Evolutionary conservation across 1,140 invertebrate genomes (phyloP), one percentile per base, ranked within the genome.

Genomic region (Musca vetustissima): DNA sequence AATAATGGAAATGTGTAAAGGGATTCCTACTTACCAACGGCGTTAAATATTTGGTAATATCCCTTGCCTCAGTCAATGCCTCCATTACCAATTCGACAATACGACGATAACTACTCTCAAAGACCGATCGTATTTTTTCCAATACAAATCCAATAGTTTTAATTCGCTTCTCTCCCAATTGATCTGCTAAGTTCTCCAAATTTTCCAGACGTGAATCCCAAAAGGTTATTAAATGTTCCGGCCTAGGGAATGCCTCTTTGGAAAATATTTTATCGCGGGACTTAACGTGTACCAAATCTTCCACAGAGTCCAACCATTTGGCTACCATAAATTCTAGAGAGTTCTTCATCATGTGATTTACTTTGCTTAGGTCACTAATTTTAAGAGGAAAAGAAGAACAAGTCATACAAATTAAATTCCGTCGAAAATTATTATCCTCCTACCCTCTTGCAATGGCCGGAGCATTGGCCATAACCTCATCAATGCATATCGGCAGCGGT

Each of bases 131-230:
- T 1, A 89, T 89, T 67, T 87, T 83, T 77, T 94, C 90, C 4
- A 95, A 78, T 49, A 94, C 88, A 64, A 88, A 85, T 1, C 89
- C 90, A 87, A 96, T 93, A 72, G 90, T 91, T 74, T 91, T 90
- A 0, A 96, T 91, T 72, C 90, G 84, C 8, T 89, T 89, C 77
- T 93, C 90, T 36, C 87, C 83, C 57, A 94, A 77, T 76, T 97
- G 95, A 65, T 90, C 89, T 74, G 94, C 94, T 70, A 97, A 92
- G 52, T 89, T 91, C 80, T 95, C 90, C 2, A 96, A 84, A 83
- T 93, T 92, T 25, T 88, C 86, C 1, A 90, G 80, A 43, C 91
- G 86, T 0, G 84, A 83, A 3, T 85, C 83, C 87, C 91, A 92
- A 74, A 90, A 92, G 15, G 89, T 85, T 53, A 94, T 85, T 74